Evolutionary conservation across 2,113 vertebrate genomes (phyloP).

Genomic region (Cairina moschata): DNA sequence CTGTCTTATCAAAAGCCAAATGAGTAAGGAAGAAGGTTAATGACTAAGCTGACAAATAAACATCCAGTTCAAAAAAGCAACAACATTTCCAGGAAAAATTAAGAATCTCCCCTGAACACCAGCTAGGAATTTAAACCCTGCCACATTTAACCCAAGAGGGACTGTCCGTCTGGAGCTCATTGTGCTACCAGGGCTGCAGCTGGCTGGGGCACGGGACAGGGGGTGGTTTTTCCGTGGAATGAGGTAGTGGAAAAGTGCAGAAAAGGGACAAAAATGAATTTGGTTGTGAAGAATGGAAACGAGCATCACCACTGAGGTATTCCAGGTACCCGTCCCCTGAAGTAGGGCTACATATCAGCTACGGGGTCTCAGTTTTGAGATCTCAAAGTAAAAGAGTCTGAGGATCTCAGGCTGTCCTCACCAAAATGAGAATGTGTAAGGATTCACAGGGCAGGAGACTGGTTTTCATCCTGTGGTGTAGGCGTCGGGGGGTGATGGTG

Average conservation of each 20-base stretch:
- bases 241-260: background rate
- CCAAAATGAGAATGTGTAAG: background rate
- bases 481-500: background rate
- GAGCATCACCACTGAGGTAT: background rate
- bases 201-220: background rate
- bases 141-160: background rate
- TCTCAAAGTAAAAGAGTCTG: background rate
- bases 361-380: background rate
- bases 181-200: background rate
- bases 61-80: slow-evolving; percentile 39
- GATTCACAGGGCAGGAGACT: background rate
- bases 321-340: no score
- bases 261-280: background rate
- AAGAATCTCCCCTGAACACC: background rate
- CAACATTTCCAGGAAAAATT: slow-evolving; percentile 6
- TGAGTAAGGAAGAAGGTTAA: slow-evolving; percentile 46
- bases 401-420: background rate
- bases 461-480: rapidly evolving
- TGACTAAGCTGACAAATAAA: slow-evolving; percentile 55
- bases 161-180: background rate
- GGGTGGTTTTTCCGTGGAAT: background rate
- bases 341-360: background rate
- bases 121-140: background rate
- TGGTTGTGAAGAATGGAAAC: background rate
- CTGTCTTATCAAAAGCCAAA: slow-evolving; percentile 47